phyloP scores from a whole-genome alignment of 2,888 invertebrate species.

The Anodontia alba region DNA sequence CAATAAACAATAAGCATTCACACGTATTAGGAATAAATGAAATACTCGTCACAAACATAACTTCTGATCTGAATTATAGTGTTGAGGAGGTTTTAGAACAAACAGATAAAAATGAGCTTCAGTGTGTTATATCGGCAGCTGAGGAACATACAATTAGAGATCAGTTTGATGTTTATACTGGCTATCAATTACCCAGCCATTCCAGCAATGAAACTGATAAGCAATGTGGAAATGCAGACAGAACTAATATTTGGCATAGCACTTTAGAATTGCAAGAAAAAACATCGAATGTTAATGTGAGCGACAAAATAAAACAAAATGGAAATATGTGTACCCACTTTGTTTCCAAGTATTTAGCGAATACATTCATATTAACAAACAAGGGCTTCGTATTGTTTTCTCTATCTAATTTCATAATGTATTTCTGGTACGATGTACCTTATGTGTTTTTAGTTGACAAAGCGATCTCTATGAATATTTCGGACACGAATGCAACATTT shows the following conservation, averaged over 20 bases:
- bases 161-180: not conserved
- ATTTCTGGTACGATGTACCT: slow-evolving; percentile 94
- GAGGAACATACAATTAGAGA: not conserved
- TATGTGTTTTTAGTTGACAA: slow-evolving; percentile 96
- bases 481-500: slow-evolving; percentile 86
- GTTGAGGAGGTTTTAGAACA: too few species aligned
- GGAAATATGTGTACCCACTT: not conserved
- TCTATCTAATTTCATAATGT: slow-evolving; percentile 91
- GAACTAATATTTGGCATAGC: not conserved
- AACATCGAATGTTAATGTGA: not conserved
- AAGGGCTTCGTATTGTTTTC: slow-evolving; percentile 50
- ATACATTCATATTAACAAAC: slow-evolving; percentile 7
- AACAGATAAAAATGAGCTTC: too few species aligned
- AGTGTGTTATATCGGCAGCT: too few species aligned
- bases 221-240: too few species aligned
- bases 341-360: not conserved
- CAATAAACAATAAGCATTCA: too few species aligned
- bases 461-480: slow-evolving; percentile 87
- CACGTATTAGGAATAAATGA: too few species aligned
- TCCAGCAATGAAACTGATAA: not conserved
- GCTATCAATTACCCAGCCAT: not conserved
- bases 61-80: not conserved
- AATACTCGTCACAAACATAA: too few species aligned
- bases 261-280: not conserved
- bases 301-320: not conserved